These are phyloP conservation scores for Chrosomus eos DNA, from an alignment of 2,797 vertebrate species.

Conservation along the genomic window DNA sequence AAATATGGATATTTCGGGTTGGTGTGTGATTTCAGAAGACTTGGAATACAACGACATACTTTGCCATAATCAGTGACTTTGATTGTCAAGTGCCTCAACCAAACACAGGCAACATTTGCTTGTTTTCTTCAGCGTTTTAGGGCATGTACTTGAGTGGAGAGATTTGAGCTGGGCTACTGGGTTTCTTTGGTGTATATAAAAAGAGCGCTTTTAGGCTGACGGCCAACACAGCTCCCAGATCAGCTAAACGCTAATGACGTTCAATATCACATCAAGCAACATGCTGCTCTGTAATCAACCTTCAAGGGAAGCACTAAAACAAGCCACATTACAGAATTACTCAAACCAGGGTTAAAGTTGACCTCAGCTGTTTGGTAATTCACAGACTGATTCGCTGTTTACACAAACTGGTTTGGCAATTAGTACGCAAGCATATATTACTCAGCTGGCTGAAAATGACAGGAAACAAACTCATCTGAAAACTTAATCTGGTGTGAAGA, in stretches of 20 bases:
- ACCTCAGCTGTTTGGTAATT: background rate
- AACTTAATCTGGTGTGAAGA: slow-evolving; percentile 1
- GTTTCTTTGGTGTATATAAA: slow-evolving; percentile 37
- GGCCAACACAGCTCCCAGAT: slow-evolving; percentile 46
- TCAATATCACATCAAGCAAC: slow-evolving; percentile 30
- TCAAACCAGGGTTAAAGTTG: slow-evolving; percentile 5
- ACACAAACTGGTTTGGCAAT: background rate
- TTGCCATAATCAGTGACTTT: background rate
- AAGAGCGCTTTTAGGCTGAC: slow-evolving; percentile 51
- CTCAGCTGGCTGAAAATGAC: background rate
- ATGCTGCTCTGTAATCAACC: slow-evolving; percentile 29
- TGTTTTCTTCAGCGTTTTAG: background rate
- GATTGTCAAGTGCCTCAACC: background rate
- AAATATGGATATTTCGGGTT: background rate
- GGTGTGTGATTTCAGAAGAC: background rate
- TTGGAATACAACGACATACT: background rate
- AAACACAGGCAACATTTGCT: background rate
- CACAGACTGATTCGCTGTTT: background rate
- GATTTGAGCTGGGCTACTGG: background rate
- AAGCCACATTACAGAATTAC: slow-evolving; percentile 16
- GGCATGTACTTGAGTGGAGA: background rate
- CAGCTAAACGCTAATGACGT: slow-evolving; percentile 27
- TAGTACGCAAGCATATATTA: background rate
- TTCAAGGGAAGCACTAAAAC: background rate
- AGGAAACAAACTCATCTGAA: background rate